These are phyloP conservation scores for Gymnocephalus cernua DNA, from an alignment of 2,113 vertebrate species.

Conservation along the genomic window DNA sequence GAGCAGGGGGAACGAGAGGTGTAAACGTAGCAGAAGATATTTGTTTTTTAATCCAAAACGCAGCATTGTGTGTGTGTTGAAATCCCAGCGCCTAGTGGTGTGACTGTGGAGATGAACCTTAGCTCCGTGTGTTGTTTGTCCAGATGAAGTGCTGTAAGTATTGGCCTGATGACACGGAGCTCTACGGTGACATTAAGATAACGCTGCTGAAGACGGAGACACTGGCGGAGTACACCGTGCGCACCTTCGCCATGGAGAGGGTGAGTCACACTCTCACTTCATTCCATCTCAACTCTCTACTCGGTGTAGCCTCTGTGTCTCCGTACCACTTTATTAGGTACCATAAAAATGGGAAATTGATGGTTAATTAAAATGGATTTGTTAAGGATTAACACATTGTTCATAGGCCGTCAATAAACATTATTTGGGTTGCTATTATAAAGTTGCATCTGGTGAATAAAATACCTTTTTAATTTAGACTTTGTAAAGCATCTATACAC, in stretches of 20 bases:
- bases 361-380: too few relatives aligned
- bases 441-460: too few relatives aligned
- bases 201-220: slow-evolving; percentile 93
- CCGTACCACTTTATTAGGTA: too few relatives aligned
- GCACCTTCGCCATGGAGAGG: slow-evolving; percentile 95
- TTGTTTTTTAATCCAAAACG: too few relatives aligned
- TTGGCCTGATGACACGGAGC: slow-evolving; percentile 95
- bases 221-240: slow-evolving; percentile 91
- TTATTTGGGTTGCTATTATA: too few relatives aligned
- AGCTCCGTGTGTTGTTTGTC: slow-evolving; percentile 23
- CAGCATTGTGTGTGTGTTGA: neutral
- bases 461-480: too few relatives aligned
- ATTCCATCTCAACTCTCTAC: slow-evolving; percentile 9
- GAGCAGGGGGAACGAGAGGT: too few relatives aligned
- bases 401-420: too few relatives aligned
- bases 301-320: neutral
- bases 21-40: too few relatives aligned
- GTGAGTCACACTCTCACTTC: slow-evolving; percentile 76
- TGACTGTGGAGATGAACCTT: slow-evolving; percentile 1
- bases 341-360: too few relatives aligned
- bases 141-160: slow-evolving; percentile 98
- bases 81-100: neutral
- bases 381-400: too few relatives aligned
- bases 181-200: slow-evolving; percentile 97
- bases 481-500: too few relatives aligned